These are phyloP conservation scores for Luperina nickerlii DNA, from an alignment of 2,888 invertebrate species.

Conservation along the genomic window DNA sequence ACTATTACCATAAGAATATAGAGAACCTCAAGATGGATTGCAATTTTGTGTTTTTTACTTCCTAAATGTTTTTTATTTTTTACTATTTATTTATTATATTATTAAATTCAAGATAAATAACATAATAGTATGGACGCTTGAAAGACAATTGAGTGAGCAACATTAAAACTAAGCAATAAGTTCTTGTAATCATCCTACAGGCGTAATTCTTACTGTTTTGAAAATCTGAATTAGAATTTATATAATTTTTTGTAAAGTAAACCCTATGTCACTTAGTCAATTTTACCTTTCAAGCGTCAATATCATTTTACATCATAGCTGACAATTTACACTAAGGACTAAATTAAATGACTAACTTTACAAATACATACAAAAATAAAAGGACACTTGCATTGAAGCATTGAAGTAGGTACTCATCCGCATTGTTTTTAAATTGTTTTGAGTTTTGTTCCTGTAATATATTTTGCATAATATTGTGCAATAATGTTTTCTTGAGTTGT, in stretches of 20 bases:
- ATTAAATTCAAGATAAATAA: background rate
- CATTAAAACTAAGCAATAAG: too few species aligned
- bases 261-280: too few species aligned
- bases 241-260: too few species aligned
- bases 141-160: too few species aligned
- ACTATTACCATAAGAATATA: background rate
- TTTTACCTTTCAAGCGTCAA: too few species aligned
- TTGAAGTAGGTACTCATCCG: too few species aligned
- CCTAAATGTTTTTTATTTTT: background rate
- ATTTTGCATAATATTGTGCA: slow-evolving; percentile 43
- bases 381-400: background rate
- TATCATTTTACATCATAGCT: background rate
- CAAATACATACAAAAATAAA: background rate
- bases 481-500: background rate
- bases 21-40: background rate
- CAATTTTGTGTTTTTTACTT: background rate
- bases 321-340: background rate
- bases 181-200: too few species aligned
- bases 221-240: too few species aligned
- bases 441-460: background rate
- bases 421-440: background rate
- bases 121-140: background rate
- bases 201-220: too few species aligned
- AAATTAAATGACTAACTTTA: background rate
- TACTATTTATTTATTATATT: background rate